Conservation (phyloP, 2,797 vertebrate species). For the Hydrolagus colliei region DNA sequence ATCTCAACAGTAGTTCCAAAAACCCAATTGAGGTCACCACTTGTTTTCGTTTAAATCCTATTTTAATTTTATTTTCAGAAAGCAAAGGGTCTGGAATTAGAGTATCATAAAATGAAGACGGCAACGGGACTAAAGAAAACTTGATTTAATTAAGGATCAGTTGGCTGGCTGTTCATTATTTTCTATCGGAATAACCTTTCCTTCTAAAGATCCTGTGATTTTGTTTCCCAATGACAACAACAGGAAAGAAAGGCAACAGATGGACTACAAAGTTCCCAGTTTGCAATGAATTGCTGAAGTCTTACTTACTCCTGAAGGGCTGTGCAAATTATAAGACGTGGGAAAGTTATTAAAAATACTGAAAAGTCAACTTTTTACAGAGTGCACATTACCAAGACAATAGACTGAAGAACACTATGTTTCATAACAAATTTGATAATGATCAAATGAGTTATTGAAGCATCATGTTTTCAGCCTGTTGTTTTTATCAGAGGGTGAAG, state of each 20-base stretch:
- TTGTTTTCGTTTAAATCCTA: neutral
- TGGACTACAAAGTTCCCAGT: neutral
- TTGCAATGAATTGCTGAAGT: neutral
- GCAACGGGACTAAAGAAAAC: neutral
- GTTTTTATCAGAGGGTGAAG: neutral
- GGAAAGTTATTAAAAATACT: too few relatives aligned
- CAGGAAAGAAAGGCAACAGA: neutral
- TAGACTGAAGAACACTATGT: too few relatives aligned
- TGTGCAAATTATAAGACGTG: too few relatives aligned
- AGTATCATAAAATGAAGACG: neutral
- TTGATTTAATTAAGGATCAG: neutral
- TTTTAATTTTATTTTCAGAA: neutral
- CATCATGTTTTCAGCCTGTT: too few relatives aligned
- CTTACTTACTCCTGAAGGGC: neutral
- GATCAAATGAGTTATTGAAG: too few relatives aligned
- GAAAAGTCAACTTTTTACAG: too few relatives aligned
- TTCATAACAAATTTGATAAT: too few relatives aligned
- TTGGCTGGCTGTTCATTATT: neutral
- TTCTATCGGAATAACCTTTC: neutral
- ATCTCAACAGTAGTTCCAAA: neutral
- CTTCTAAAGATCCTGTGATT: neutral
- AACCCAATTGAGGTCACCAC: neutral
- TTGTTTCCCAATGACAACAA: neutral
- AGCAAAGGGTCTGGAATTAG: neutral
- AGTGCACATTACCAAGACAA: too few relatives aligned